Evolutionary conservation across 2,797 vertebrate genomes (phyloP).

Genomic region (Philypnodon macrostomus): DNA sequence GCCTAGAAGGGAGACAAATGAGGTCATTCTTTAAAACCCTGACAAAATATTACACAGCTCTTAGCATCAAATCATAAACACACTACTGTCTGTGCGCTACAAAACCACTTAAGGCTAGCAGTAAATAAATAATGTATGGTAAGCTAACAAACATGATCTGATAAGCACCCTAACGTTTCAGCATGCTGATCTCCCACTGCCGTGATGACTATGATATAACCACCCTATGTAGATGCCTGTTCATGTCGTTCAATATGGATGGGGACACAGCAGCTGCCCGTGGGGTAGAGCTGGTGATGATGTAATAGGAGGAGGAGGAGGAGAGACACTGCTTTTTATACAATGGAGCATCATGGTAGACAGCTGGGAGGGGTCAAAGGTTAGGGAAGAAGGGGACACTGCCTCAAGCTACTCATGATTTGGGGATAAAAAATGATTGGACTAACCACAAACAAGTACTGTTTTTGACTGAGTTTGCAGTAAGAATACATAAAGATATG

Average conservation of each 20-base stretch:
- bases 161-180: constrained; percentile 14
- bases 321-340: constrained; percentile 37
- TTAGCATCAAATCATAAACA: constrained; percentile 4
- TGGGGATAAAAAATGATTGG: neutral
- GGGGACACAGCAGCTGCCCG: constrained; percentile 62
- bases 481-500: neutral
- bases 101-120: neutral
- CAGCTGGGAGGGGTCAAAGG: constrained; percentile 64
- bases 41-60: constrained; percentile 25
- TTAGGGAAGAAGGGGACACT: constrained; percentile 21
- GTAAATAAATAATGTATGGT: constrained; percentile 4
- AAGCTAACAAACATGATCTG: constrained; percentile 11
- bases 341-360: constrained; percentile 42
- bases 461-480: neutral
- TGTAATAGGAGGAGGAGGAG: constrained; percentile 58
- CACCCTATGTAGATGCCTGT: constrained; percentile 35
- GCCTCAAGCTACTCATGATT: constrained; percentile 2
- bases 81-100: constrained; percentile 7
- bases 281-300: constrained; percentile 59
- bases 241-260: constrained; percentile 68
- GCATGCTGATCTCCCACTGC: constrained; percentile 15
- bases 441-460: neutral
- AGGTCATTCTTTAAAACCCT: constrained; percentile 37
- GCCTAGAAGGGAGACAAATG: constrained; percentile 59
- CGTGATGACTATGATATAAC: constrained; percentile 33